Base-by-base conservation (phyloP, 2,797 vertebrate genomes). In the Spinus olivaceus region DNA sequence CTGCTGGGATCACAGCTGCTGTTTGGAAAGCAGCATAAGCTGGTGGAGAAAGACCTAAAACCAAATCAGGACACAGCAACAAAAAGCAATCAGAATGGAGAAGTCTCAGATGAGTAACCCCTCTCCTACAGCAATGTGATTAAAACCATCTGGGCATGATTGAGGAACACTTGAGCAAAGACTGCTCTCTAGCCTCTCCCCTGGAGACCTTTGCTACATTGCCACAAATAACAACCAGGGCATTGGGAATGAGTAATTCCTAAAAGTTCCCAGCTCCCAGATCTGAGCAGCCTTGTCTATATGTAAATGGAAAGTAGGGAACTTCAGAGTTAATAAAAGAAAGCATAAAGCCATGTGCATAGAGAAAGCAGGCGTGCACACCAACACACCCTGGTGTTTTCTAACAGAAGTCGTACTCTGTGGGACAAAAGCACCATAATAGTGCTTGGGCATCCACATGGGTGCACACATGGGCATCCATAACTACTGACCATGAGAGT, bases 31-130 rank as follows among this genome's bases (percentile, higher is more conserved):
- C 98, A 21, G 99, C 97, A 5, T 99, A 99, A 84, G 99, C 98
- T 25, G 99, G 99, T 22, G 99, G 99, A 44, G 99, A 99, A 51
- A 99, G 98, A 97, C 99, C 99, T 99, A 57, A 44, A 94, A 42
- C 6, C 46, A 89, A 93, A 79, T 4, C 35, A 60, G 82, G 7
- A 91, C 61, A 90, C 32, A 39, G 80, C 14, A 79, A 33, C n/a
- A 72, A 84, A 35, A 63, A 12, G 1, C 17, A 77, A 82, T 95
- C 27, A 95, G 67, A 78, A 90, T 3, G 11, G 24, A 73, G 22
- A 61, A 23, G 8, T 84, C 60, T 30, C 1, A 1, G 66, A 84
- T 65, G 12, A 78, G 14, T 49, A 54, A 66, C 35, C 42, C 60
- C 53, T 54, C 61, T 66, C 19, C 60, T 66, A 59, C 25, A 72